A percentile compares a stretch with the other conserved stretches of the same genome.
Conservation (phyloP, 2,888 invertebrate species). For the Rotaria macrura region DNA sequence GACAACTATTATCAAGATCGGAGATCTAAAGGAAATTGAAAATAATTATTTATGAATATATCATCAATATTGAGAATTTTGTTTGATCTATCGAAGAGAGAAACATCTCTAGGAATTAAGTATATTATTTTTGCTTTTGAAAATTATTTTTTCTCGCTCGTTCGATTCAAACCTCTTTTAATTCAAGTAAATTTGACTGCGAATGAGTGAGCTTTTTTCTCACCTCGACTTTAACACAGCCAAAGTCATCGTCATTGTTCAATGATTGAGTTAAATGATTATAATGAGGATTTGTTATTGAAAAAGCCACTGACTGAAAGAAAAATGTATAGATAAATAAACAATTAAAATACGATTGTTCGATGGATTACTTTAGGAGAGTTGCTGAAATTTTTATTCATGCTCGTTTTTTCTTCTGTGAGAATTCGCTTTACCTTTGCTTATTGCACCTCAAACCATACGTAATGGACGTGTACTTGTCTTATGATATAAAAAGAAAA, state of each 20-base stretch:
- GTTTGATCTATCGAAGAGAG: background rate
- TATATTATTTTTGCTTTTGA: no score
- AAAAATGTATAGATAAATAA: background rate
- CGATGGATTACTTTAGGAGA: background rate
- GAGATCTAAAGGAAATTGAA: conserved; percentile 38
- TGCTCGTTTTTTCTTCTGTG: background rate
- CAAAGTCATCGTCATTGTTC: background rate
- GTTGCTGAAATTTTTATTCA: background rate
- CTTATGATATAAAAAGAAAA: background rate
- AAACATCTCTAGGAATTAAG: no score
- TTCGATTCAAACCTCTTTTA: background rate
- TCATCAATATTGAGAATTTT: background rate
- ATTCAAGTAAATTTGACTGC: background rate
- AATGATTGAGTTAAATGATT: background rate
- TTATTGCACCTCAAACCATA: background rate
- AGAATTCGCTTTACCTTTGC: background rate
- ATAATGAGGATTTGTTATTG: background rate
- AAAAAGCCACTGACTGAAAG: background rate
- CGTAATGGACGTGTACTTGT: background rate
- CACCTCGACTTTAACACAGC: conserved; percentile 13
- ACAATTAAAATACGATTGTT: background rate
- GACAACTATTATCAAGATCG: conserved; percentile 40
- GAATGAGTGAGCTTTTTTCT: background rate
- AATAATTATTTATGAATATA: background rate
- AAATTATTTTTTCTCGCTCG: background rate